These are phyloP conservation scores for Drosophila azteca DNA, from an alignment of 1,140 invertebrate species.

Conservation along the genomic window DNA sequence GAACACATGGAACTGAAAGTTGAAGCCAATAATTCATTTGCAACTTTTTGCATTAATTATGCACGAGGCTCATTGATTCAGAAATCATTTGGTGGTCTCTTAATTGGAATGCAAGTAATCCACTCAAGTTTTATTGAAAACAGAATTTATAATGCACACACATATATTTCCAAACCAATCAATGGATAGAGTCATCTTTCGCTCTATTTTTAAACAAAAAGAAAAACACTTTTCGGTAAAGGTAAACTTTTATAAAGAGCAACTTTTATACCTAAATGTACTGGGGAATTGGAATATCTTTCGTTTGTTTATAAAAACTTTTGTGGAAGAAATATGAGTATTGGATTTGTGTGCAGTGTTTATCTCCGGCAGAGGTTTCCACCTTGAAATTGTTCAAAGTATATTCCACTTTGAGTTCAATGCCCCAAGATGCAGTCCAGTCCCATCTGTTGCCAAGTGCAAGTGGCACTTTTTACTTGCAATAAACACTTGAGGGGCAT, in stretches of 20 bases:
- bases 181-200: no score
- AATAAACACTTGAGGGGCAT: conserved; percentile 51
- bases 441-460: conserved; percentile 27
- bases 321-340: conserved; percentile 24
- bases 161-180: no score
- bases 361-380: background rate
- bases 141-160: no score
- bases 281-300: background rate
- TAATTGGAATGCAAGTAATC: no score
- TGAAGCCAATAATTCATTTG: no score
- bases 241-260: no score
- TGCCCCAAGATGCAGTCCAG: conserved; percentile 11
- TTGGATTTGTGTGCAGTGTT: conserved; percentile 10
- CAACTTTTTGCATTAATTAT: no score
- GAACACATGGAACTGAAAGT: no score
- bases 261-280: no score
- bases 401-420: conserved; percentile 21
- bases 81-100: no score
- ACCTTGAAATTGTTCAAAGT: conserved; percentile 25
- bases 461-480: conserved; percentile 72
- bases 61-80: no score
- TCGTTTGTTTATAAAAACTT: conserved; percentile 6
- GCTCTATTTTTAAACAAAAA: conserved; percentile 25
- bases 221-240: conserved; percentile 17
- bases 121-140: no score